Evolutionary conservation across 1,140 invertebrate species (phyloP).

Genomic region (Aphis craccivora): DNA sequence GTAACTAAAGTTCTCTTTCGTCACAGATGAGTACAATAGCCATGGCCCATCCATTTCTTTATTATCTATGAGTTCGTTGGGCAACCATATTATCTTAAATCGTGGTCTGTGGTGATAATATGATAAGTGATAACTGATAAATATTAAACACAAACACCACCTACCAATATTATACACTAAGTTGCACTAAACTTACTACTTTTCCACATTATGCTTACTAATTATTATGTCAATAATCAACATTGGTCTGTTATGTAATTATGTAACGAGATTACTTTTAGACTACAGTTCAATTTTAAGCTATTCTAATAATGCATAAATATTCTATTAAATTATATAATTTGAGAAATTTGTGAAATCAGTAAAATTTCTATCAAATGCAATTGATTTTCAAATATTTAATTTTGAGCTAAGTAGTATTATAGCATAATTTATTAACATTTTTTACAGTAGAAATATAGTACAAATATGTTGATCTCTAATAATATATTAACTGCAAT

Average conservation of each 20-base stretch:
- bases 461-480: constrained; percentile 13
- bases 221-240: not conserved
- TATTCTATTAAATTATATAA: not conserved
- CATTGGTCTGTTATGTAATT: not conserved
- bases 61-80: no score
- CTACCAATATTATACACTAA: not conserved
- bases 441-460: not conserved
- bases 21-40: no score
- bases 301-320: not conserved
- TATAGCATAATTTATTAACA: not conserved
- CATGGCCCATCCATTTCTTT: no score
- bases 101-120: not conserved
- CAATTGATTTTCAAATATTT: not conserved
- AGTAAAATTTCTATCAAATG: not conserved
- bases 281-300: not conserved
- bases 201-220: not conserved
- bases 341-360: not conserved
- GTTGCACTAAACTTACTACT: not conserved
- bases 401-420: not conserved
- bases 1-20: no score
- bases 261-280: not conserved
- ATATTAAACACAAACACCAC: not conserved
- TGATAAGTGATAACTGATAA: not conserved
- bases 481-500: constrained; percentile 1
- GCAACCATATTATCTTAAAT: no score